Conservation (phyloP, 2,797 vertebrate genomes). For the Rhyacichthys aspro region DNA sequence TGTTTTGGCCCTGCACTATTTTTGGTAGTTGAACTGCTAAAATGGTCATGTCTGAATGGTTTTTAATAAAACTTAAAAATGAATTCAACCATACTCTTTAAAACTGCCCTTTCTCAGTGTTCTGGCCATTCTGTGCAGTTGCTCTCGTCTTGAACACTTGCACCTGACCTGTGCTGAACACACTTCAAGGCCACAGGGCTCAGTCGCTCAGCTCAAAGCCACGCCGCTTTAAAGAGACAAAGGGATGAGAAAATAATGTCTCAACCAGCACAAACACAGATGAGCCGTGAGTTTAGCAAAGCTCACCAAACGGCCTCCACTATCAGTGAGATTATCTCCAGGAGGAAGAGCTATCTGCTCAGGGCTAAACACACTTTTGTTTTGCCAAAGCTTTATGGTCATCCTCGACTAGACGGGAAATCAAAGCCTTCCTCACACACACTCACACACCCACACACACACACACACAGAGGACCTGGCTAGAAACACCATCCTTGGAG, state of each 20-base stretch:
- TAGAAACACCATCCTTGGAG: slow-evolving; percentile 24
- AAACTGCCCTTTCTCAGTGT: neutral
- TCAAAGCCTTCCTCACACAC: slow-evolving; percentile 49
- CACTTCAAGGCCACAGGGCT: slow-evolving; percentile 51
- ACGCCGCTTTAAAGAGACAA: slow-evolving; percentile 65
- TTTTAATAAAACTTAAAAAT: neutral
- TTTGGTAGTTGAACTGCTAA: too few species aligned
- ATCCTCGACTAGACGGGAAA: slow-evolving; percentile 50
- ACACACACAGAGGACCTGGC: slow-evolving; percentile 16
- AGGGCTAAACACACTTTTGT: slow-evolving; percentile 64
- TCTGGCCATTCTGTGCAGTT: neutral
- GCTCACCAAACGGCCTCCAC: slow-evolving; percentile 46
- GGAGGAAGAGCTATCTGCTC: slow-evolving; percentile 54
- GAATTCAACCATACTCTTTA: neutral
- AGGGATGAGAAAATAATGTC: slow-evolving; percentile 62
- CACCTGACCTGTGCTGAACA: slow-evolving; percentile 57
- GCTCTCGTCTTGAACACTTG: slow-evolving; percentile 37
- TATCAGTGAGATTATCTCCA: slow-evolving; percentile 68
- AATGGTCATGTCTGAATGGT: too few species aligned
- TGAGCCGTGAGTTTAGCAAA: slow-evolving; percentile 42
- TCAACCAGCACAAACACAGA: slow-evolving; percentile 73
- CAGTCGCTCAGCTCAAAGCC: slow-evolving; percentile 35
- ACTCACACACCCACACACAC: neutral
- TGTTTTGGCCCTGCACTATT: too few species aligned
- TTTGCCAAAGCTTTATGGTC: slow-evolving; percentile 66